Base-by-base conservation (phyloP, 2,113 vertebrate species). In the Istiophorus platypterus region DNA sequence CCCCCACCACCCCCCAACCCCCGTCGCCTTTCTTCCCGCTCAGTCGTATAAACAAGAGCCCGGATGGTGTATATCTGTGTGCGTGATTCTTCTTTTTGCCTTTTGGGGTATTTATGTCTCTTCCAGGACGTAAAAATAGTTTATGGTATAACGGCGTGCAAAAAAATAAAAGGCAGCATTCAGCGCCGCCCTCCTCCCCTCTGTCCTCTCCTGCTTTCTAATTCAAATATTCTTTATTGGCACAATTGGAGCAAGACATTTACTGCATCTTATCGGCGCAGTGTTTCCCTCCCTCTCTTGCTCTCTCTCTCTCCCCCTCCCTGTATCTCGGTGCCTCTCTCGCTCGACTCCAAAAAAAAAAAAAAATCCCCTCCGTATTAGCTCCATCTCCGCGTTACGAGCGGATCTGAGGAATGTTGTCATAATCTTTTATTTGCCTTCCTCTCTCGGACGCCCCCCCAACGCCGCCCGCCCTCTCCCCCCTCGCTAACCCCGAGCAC, bases 161-260 rank as follows among this genome's bases (percentile, higher is more conserved):
- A 57, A 65, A 37, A 45, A 56, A 57, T 61, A 37, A 45, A 58
- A 81, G 7, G 34, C 37, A 14, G 11, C 2, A 5, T 12, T 57
- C 56, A 24, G 17, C 61, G 4, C 18, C 26, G 1, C 52, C 29
- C 63, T 31, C 31, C 15, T 39, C 39, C 24, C 62, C 14, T 71
- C 61, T 65, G 27, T 78, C 58, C 49, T 78, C 26, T 76, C 39
- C 57, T 66, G 73, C 71, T 83, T 79, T 78, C 26, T 81, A 49
- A 87, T 82, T 82, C 58, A 76, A 77, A 88, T 82, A 24, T 74
- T 62, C 68, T 88, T 89, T 86, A 89, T 80, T 83, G 68, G 29
- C 72, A 76, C 62, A 4, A 49, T 51, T 78, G 71, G 84, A 89
- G 80, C 74, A 70, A 73, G 59, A 82, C 68, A 64, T 80, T 86